A percentile compares a stretch with the other conserved stretches of the same genome.
These are phyloP conservation scores for Agrypnus murinus DNA, from an alignment of 2,888 invertebrate genomes.

Conservation along the genomic window DNA sequence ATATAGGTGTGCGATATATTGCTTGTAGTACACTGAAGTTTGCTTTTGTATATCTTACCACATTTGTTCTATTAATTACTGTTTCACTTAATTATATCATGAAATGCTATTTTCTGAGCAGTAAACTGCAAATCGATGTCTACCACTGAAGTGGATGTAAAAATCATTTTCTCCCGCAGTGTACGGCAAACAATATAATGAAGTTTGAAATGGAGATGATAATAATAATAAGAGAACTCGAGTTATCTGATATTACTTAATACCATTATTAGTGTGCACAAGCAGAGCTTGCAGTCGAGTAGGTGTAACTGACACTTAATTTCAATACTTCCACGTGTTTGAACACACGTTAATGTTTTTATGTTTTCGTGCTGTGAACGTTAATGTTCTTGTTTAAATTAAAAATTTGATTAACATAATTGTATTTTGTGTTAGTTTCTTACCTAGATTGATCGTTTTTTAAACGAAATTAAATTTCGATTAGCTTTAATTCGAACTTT, in stretches of 20 bases:
- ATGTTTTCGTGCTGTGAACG: conserved; percentile 1
- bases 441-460: too few relatives aligned
- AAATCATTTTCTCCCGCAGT: neutral
- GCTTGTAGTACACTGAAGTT: conserved; percentile 14
- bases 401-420: conserved; percentile 4
- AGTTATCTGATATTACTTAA: conserved; percentile 33
- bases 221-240: neutral
- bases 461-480: too few relatives aligned
- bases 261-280: conserved; percentile 24
- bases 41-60: neutral
- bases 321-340: conserved; percentile 35
- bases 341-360: conserved; percentile 31
- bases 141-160: neutral
- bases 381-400: neutral
- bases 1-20: conserved; percentile 1
- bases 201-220: neutral
- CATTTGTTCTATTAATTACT: conserved; percentile 5
- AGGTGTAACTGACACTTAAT: conserved; percentile 40
- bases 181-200: neutral
- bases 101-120: neutral
- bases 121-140: too few relatives aligned
- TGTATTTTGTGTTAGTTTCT: neutral
- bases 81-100: conserved; percentile 4
- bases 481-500: too few relatives aligned
- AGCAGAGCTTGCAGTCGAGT: conserved; percentile 28